Evolutionary conservation across 2,797 vertebrate species (phyloP), one percentile per base, ranked within the genome.

Genomic region (Lepilemur ruficaudatus): DNA sequence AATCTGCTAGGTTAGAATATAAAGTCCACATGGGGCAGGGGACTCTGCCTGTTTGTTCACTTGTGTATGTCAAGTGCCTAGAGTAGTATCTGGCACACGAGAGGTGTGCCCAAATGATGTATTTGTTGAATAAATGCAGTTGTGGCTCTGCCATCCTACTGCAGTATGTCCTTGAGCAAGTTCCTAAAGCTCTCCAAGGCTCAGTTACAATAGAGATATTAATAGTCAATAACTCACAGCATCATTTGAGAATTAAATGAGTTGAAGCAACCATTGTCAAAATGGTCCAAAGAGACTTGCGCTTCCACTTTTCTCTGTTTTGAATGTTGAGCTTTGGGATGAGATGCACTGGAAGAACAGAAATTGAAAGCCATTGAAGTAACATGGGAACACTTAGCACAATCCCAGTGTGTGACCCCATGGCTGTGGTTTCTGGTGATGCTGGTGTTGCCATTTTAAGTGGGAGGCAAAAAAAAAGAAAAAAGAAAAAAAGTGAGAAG

Each of bases 371-470:
- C 5, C 52, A 32, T 12, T 43, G 48, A 81, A 72, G 14, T 4
- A 46, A 32, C 15, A 23, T 4, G 48, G 70, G 35, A 61, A 41
- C 7, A 12, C n/a, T 30, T 14, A 20, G 25, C 30, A 14, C 25
- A 35, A 0, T 50, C 43, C 9, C n/a, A 50, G 3, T 32, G 4
- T 57, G 7, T 7, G 23, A n/a, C n/a, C 69, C 23, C 76, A 0
- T 23, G 50, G 15, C 25, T 57, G 0, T 30, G 46, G 9, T 43
- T 70, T 73, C 18, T 87, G 0, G 50, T 76, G 41, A 41, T 43
- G 25, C 32, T 86, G 43, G 32, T 41, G 5, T 82, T 65, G 28
- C 61, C 57, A 2, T 65, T 57, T 57, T 4, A 3, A 43, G 10
- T 8, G 52, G 4, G 20, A 52, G 2, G 5, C 30, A 73, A 65